A percentile compares a stretch with the other conserved stretches of the same genome.
phyloP scores from a whole-genome alignment of 2,113 vertebrate species.

The Silurus asotus region DNA sequence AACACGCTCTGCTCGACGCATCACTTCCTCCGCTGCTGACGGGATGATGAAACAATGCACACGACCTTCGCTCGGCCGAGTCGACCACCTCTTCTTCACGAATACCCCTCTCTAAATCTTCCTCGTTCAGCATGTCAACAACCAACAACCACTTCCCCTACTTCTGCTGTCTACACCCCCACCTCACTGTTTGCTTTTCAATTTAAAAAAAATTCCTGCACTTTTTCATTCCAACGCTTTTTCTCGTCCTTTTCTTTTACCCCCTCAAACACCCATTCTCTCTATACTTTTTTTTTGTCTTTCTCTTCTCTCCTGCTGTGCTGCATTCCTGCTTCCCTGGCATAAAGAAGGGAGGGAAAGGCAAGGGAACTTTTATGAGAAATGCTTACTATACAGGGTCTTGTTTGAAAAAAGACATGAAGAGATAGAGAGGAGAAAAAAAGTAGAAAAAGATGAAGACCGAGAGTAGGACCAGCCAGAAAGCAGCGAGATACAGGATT shows the following conservation, averaged over 20 bases:
- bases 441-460: slow-evolving; percentile 3
- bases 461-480: slow-evolving; percentile 67
- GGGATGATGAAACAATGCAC: neutral
- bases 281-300: slow-evolving; percentile 21
- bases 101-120: neutral
- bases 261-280: slow-evolving; percentile 41
- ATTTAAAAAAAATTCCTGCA: slow-evolving; percentile 20
- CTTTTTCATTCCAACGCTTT: slow-evolving; percentile 25
- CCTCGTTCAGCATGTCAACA: slow-evolving; percentile 28
- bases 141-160: slow-evolving; percentile 41
- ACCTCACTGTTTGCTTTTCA: slow-evolving; percentile 38
- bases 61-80: neutral
- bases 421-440: neutral
- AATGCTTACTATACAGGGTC: slow-evolving; percentile 31
- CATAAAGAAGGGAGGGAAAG: slow-evolving; percentile 30
- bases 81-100: neutral
- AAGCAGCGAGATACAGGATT: slow-evolving; percentile 40
- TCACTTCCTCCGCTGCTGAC: neutral
- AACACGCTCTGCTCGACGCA: neutral
- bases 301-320: slow-evolving; percentile 58
- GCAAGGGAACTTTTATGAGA: slow-evolving; percentile 35
- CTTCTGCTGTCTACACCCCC: slow-evolving; percentile 40
- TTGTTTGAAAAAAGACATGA: slow-evolving; percentile 28
- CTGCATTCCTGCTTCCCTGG: slow-evolving; percentile 53
- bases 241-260: slow-evolving; percentile 34